phyloP scores from a whole-genome alignment of 2,888 invertebrate species.

The Hypena proboscidalis region DNA sequence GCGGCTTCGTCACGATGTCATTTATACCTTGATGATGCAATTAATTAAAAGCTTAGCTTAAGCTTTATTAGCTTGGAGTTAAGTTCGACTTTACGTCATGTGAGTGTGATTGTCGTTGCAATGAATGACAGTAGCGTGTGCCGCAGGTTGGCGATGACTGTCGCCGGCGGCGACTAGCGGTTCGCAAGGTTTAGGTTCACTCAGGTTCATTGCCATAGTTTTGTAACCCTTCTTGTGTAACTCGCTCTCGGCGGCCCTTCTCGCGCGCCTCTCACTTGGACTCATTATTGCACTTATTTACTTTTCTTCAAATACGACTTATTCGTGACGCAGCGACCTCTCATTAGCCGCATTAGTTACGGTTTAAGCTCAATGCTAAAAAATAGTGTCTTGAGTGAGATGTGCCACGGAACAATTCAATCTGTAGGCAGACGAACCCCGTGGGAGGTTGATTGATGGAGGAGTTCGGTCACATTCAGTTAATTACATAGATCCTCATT shows the following conservation, averaged over 20 bases:
- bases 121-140: conserved; percentile 39
- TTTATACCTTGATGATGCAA: too few relatives aligned
- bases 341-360: conserved; percentile 13
- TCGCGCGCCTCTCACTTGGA: conserved; percentile 77
- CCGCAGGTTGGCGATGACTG: conserved; percentile 62
- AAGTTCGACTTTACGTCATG: conserved; percentile 36
- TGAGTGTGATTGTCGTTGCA: conserved; percentile 19
- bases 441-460: conserved; percentile 42
- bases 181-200: conserved; percentile 84
- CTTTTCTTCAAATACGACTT: conserved; percentile 44
- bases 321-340: conserved; percentile 13
- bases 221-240: conserved; percentile 86
- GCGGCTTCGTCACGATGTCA: too few relatives aligned
- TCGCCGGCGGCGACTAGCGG: conserved; percentile 78
- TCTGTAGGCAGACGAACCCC: conserved; percentile 27
- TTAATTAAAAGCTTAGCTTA: too few relatives aligned
- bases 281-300: conserved; percentile 66
- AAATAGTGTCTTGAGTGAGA: conserved; percentile 35
- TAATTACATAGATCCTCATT: conserved; percentile 31
- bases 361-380: conserved; percentile 27
- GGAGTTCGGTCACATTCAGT: conserved; percentile 33
- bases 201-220: conserved; percentile 85
- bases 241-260: conserved; percentile 77
- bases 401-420: conserved; percentile 40
- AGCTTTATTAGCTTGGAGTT: too few relatives aligned